These are phyloP conservation scores for Amblyjoppa fuscipennis DNA, from an alignment of 2,888 invertebrate species.

Conservation along the genomic window DNA sequence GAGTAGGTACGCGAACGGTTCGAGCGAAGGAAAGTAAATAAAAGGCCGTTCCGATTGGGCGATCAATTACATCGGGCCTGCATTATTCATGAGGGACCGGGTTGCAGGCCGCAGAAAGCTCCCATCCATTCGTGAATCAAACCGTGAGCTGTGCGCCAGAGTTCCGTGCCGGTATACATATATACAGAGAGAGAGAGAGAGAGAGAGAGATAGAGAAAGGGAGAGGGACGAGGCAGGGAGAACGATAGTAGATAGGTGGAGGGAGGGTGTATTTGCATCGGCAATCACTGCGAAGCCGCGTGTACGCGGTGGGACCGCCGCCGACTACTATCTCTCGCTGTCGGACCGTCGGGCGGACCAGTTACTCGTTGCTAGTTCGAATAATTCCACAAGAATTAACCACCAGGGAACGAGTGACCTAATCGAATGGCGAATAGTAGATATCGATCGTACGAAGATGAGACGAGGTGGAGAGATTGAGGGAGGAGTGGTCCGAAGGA, in stretches of 20 bases:
- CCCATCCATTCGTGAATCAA: conserved; percentile 75
- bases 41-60: conserved; percentile 85
- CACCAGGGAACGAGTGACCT: conserved; percentile 55
- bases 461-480: conserved; percentile 1
- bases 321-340: conserved; percentile 64
- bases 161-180: conserved; percentile 58
- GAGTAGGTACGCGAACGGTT: conserved; percentile 78
- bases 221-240: conserved; percentile 65
- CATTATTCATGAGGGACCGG: conserved; percentile 83
- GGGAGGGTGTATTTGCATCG: conserved; percentile 81
- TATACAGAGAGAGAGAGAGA: conserved; percentile 60
- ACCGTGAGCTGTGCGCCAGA: conserved; percentile 72
- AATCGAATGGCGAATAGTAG: conserved; percentile 53
- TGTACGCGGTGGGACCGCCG: conserved; percentile 76
- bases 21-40: conserved; percentile 84
- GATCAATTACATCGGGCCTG: conserved; percentile 84
- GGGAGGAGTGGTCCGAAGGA: neutral
- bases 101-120: conserved; percentile 83
- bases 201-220: conserved; percentile 45
- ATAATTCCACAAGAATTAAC: conserved; percentile 68
- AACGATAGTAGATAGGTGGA: conserved; percentile 64
- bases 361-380: conserved; percentile 56
- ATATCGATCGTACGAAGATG: conserved; percentile 30
- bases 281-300: conserved; percentile 81
- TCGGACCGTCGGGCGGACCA: conserved; percentile 31